Conservation (phyloP, 2,888 invertebrate species). For the Philhelius pedissequus region DNA sequence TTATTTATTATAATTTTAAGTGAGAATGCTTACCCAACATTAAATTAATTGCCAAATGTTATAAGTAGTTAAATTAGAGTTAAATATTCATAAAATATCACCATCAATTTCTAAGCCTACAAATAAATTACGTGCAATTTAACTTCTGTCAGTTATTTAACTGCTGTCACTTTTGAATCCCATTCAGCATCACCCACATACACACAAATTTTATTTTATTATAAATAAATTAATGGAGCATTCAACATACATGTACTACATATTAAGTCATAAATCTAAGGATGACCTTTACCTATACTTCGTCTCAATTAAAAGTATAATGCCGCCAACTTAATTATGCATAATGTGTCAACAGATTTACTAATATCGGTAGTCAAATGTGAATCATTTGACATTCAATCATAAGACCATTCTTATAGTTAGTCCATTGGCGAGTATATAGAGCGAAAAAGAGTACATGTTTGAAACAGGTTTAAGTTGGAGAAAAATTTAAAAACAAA, state of each 20-base stretch:
- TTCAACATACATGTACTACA: not conserved
- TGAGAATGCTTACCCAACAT: no score
- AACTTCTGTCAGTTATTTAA: not conserved
- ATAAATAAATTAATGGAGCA: not conserved
- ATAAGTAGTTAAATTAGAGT: not conserved
- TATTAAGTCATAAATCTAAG: constrained; percentile 22
- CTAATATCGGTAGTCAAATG: constrained; percentile 44
- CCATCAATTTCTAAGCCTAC: not conserved
- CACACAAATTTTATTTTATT: not conserved
- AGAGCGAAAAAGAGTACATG: not conserved
- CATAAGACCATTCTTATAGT: not conserved
- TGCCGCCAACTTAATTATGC: constrained; percentile 36
- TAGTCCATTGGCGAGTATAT: not conserved
- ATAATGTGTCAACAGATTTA: constrained; percentile 57
- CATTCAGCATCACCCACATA: not conserved
- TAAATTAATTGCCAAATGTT: no score
- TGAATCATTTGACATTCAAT: constrained; percentile 40
- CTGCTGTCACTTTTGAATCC: not conserved
- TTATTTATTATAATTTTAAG: no score
- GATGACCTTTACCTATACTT: constrained; percentile 46
- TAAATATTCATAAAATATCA: not conserved
- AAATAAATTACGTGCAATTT: not conserved
- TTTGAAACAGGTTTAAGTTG: not conserved
- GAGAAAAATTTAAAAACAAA: not conserved
- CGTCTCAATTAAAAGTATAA: constrained; percentile 45